Evolutionary conservation across 2,797 vertebrate genomes (phyloP).

Genomic region (Meda fulgida): DNA sequence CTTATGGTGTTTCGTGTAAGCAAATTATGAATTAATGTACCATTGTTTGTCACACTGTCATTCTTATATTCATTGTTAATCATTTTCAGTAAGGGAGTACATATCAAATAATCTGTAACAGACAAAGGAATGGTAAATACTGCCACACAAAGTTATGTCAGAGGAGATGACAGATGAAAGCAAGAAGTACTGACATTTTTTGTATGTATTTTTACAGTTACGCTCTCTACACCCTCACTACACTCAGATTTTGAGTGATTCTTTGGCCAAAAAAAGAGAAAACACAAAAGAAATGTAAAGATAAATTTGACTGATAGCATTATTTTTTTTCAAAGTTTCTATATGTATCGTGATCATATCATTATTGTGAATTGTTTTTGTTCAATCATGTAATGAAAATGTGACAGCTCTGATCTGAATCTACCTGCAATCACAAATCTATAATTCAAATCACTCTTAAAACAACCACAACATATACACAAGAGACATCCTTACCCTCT

Average conservation of each 20-base stretch:
- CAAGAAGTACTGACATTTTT: not conserved
- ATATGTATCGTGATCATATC: too few relatives aligned
- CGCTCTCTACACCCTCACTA: not conserved
- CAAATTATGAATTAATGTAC: not conserved
- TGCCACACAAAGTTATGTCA: not conserved
- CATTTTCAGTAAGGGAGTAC: not conserved
- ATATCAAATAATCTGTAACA: not conserved
- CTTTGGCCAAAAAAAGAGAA: not conserved
- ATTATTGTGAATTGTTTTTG: too few relatives aligned
- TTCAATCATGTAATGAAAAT: not conserved
- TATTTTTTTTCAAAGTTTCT: not conserved
- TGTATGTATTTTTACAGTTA: not conserved
- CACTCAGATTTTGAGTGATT: not conserved
- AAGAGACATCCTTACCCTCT: conserved; percentile 74
- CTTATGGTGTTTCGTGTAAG: not conserved
- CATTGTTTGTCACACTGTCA: not conserved
- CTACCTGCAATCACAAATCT: not conserved
- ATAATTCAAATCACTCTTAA: not conserved
- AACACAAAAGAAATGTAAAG: not conserved
- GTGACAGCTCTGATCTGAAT: not conserved
- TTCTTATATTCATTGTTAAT: not conserved
- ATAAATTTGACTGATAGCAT: not conserved
- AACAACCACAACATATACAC: not conserved
- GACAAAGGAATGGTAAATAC: not conserved
- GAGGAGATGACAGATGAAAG: not conserved